phyloP scores from a whole-genome alignment of 2,797 vertebrate species.

The Enteromius treurensis region DNA sequence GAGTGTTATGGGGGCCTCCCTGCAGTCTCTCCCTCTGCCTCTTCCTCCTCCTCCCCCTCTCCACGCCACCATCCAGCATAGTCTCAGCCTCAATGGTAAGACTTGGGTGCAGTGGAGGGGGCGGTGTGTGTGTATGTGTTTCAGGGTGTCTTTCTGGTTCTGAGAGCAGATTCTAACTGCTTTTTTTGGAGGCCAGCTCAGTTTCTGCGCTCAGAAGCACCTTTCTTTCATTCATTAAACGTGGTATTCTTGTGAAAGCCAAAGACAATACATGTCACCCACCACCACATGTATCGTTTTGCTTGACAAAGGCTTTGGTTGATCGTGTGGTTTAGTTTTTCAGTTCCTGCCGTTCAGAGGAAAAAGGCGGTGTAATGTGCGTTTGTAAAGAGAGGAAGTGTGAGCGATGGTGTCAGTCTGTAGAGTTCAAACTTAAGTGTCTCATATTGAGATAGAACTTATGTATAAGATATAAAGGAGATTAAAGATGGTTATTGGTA shows the following conservation, averaged over 20 bases:
- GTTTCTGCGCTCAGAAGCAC: conserved; percentile 35
- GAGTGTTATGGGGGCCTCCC: conserved; percentile 92
- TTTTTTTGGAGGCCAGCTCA: not conserved
- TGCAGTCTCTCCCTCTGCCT: conserved; percentile 96
- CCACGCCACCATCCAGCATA: conserved; percentile 91
- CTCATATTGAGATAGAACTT: not conserved
- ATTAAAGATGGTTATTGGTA: not conserved
- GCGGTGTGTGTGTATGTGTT: conserved; percentile 32
- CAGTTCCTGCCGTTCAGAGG: not conserved
- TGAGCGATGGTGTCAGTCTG: not conserved
- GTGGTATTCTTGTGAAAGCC: conserved; percentile 13
- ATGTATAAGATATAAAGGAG: not conserved
- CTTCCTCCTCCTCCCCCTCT: conserved; percentile 92
- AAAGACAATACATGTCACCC: conserved; percentile 20
- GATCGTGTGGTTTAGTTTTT: conserved; percentile 7
- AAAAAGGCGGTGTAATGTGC: not conserved
- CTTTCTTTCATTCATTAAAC: conserved; percentile 31
- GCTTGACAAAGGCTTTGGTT: conserved; percentile 5
- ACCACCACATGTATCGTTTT: conserved; percentile 7
- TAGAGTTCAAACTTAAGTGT: not conserved
- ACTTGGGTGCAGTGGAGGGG: conserved; percentile 56
- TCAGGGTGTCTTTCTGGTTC: conserved; percentile 35
- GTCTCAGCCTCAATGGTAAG: conserved; percentile 84
- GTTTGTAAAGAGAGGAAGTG: conserved; percentile 20
- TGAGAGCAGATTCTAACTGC: conserved; percentile 25